Evolutionary conservation across 2,888 invertebrate species (phyloP).

Genomic region (Synergus itoensis): DNA sequence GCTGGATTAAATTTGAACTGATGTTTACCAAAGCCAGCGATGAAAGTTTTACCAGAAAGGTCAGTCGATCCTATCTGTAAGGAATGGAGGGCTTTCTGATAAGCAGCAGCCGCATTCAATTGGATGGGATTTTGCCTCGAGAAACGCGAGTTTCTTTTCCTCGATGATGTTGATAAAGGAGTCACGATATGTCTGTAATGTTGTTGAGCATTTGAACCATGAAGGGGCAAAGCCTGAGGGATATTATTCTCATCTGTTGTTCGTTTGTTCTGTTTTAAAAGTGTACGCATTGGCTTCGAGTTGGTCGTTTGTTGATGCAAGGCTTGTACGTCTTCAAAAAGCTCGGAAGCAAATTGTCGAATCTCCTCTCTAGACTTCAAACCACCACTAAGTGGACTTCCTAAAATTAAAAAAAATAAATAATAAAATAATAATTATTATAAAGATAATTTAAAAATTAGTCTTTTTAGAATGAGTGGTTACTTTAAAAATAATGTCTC

Average conservation of each 20-base stretch:
- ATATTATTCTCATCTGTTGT: slow-evolving; percentile 1
- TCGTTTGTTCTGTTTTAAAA: not conserved
- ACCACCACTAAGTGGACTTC: not conserved
- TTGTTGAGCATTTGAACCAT: slow-evolving; percentile 8
- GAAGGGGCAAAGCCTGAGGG: slow-evolving; percentile 24
- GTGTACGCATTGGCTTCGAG: slow-evolving; percentile 29
- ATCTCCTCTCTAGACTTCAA: not conserved
- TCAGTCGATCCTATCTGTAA: slow-evolving; percentile 24
- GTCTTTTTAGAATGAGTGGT: not conserved
- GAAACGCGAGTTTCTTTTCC: slow-evolving; percentile 12
- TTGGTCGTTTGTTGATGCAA: slow-evolving; percentile 39
- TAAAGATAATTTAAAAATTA: too few relatives aligned
- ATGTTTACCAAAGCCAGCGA: not conserved
- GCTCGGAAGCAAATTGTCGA: not conserved
- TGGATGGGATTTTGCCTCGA: slow-evolving; percentile 15
- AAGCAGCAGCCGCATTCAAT: slow-evolving; percentile 25
- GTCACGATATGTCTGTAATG: slow-evolving; percentile 6
- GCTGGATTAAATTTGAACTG: slow-evolving; percentile 34
- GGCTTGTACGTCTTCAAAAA: not conserved
- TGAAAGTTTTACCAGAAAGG: not conserved
- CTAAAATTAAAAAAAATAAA: not conserved
- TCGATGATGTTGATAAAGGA: slow-evolving; percentile 16
- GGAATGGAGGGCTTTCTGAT: slow-evolving; percentile 13
- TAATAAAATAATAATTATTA: too few relatives aligned
- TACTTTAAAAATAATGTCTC: slow-evolving; percentile 9